phyloP scores from a whole-genome alignment of 2,888 invertebrate genomes.

The Drepanosiphum platanoidis region DNA sequence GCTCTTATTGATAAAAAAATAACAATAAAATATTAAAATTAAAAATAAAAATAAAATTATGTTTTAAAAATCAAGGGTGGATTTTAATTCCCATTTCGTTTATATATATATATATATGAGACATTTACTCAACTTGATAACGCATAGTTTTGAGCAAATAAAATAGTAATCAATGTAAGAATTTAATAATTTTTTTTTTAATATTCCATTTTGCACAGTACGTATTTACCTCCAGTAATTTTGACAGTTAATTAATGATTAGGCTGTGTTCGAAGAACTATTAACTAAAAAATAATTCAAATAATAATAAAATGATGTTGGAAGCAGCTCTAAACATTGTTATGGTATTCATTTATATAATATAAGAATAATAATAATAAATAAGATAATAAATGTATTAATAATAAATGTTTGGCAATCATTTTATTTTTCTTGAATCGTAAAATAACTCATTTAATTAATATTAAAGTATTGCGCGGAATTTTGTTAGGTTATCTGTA shows the following conservation, averaged over 20 bases:
- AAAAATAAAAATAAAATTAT: constrained; percentile 39
- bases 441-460: constrained; percentile 51
- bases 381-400: constrained; percentile 59
- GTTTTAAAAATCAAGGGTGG: background rate
- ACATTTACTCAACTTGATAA: constrained; percentile 25
- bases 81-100: constrained; percentile 17
- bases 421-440: constrained; percentile 58
- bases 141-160: constrained; percentile 40
- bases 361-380: constrained; percentile 61
- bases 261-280: constrained; percentile 44
- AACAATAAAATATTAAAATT: constrained; percentile 23
- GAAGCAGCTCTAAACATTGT: constrained; percentile 54
- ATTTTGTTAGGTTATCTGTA: constrained; percentile 54
- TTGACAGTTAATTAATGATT: constrained; percentile 49
- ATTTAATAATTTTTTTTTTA: constrained; percentile 47
- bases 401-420: constrained; percentile 61
- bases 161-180: constrained; percentile 37
- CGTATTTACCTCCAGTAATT: constrained; percentile 47
- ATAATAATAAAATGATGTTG: constrained; percentile 51
- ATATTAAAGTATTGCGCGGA: constrained; percentile 47
- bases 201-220: constrained; percentile 52
- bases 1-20: constrained; percentile 35
- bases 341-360: constrained; percentile 59
- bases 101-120: no score
- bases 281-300: constrained; percentile 54